A percentile compares a stretch with the other conserved stretches of the same genome.
Evolutionary conservation across 2,797 vertebrate genomes (phyloP).

Genomic region (Xenopus petersii): DNA sequence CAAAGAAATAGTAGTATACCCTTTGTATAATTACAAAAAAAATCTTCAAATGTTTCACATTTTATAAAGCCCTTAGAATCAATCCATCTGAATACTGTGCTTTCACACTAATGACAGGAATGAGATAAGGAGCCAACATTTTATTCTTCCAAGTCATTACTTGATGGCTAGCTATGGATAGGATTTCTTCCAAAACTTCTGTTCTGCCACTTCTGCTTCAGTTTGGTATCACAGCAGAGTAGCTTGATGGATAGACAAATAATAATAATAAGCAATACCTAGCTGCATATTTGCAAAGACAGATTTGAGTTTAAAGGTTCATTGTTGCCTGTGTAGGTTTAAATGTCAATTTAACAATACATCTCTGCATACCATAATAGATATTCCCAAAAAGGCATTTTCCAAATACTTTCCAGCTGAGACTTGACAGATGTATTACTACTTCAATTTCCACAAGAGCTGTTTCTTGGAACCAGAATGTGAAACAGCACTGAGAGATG

Average conservation of each 20-base stretch:
- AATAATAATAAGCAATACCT: too few relatives aligned
- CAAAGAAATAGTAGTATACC: too few relatives aligned
- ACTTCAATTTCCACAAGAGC: background rate
- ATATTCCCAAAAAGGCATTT: background rate
- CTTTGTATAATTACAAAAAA: too few relatives aligned
- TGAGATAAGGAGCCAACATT: background rate
- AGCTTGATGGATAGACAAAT: too few relatives aligned
- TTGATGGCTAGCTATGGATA: background rate
- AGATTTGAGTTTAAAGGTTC: background rate
- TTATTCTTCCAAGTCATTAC: background rate
- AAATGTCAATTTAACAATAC: background rate
- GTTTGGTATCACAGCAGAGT: too few relatives aligned
- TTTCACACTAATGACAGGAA: too few relatives aligned
- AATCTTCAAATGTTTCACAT: too few relatives aligned
- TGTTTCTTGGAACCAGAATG: background rate
- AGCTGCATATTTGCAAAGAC: too few relatives aligned
- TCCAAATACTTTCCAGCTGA: slow-evolving; percentile 1
- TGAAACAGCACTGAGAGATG: background rate
- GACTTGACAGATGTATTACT: background rate
- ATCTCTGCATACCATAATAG: background rate
- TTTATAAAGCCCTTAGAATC: too few relatives aligned
- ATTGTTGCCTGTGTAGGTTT: background rate
- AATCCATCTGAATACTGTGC: too few relatives aligned
- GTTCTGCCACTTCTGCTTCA: too few relatives aligned
- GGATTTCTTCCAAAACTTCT: background rate